phyloP scores from a whole-genome alignment of 2,113 vertebrate species.

The Balaenoptera acutorostrata region DNA sequence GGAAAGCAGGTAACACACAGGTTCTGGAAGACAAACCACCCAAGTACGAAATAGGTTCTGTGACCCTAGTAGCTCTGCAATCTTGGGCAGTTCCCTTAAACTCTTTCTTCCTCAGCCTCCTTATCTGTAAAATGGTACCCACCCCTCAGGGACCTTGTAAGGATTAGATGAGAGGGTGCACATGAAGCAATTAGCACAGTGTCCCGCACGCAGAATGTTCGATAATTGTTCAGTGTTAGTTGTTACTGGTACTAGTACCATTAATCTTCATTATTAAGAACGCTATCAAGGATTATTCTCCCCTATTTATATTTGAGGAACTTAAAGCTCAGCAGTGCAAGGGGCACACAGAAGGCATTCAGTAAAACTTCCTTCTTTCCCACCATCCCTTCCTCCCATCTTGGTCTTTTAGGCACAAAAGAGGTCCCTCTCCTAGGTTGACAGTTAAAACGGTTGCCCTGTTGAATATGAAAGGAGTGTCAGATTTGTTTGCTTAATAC shows the following conservation, averaged over 20 bases:
- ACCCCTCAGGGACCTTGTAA: not conserved
- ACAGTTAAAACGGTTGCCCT: not conserved
- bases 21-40: not conserved
- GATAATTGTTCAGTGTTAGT: fast-evolving
- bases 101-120: not conserved
- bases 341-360: not conserved
- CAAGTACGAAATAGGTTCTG: not conserved
- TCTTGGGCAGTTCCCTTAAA: not conserved
- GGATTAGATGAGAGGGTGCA: not conserved
- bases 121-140: not conserved
- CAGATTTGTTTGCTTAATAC: not conserved
- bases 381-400: not conserved
- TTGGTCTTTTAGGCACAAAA: not conserved
- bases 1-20: not conserved
- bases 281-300: not conserved
- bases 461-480: not conserved
- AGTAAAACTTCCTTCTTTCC: not conserved
- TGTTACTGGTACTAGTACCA: not conserved
- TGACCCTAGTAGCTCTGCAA: not conserved
- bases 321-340: not conserved
- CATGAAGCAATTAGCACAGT: not conserved
- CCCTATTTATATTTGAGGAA: not conserved
- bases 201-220: not conserved
- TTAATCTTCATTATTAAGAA: not conserved
- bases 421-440: not conserved